Percentiles rank a stretch among this genome's conserved stretches.
Evolutionary conservation across 2,888 invertebrate genomes (phyloP).

Genomic region (Dimorphilus gyrociliatus): DNA sequence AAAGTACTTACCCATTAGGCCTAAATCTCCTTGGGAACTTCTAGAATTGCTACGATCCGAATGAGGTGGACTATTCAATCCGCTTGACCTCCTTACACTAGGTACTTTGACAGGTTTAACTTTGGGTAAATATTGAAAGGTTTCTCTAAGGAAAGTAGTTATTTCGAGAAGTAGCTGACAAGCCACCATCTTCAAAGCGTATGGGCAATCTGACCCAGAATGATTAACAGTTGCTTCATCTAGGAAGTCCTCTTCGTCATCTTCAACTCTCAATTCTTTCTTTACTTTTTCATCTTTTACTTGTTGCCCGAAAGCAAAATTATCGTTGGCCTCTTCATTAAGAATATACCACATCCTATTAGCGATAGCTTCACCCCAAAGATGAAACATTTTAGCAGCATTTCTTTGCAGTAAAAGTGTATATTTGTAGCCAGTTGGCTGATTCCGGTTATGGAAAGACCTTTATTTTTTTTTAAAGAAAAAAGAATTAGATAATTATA

Average conservation of each 20-base stretch:
- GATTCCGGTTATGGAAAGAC: slow-evolving; percentile 35
- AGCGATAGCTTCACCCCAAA: slow-evolving; percentile 86
- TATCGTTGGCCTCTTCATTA: slow-evolving; percentile 48
- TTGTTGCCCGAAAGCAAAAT: slow-evolving; percentile 28
- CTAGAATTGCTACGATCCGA: slow-evolving; percentile 33
- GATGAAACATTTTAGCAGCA: slow-evolving; percentile 91
- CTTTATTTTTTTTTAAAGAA: too few relatives aligned
- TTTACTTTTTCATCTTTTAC: slow-evolving; percentile 34
- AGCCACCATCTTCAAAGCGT: slow-evolving; percentile 64
- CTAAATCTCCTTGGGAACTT: too few relatives aligned
- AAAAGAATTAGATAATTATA: too few relatives aligned
- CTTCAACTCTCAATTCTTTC: slow-evolving; percentile 38
- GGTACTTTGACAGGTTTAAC: too few relatives aligned
- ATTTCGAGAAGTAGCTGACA: slow-evolving; percentile 90
- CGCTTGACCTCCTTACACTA: too few relatives aligned
- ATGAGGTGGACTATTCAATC: slow-evolving; percentile 82
- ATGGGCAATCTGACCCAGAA: slow-evolving; percentile 45
- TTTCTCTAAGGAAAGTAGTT: slow-evolving; percentile 86
- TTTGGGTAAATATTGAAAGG: slow-evolving; percentile 56
- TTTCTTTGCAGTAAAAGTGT: slow-evolving; percentile 56
- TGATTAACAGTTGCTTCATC: slow-evolving; percentile 48
- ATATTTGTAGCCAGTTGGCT: slow-evolving; percentile 45
- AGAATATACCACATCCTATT: slow-evolving; percentile 76
- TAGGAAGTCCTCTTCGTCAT: slow-evolving; percentile 74
- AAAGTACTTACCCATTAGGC: too few relatives aligned